Base-by-base conservation (phyloP, 2,888 invertebrate species). In the Rhingia rostrata region DNA sequence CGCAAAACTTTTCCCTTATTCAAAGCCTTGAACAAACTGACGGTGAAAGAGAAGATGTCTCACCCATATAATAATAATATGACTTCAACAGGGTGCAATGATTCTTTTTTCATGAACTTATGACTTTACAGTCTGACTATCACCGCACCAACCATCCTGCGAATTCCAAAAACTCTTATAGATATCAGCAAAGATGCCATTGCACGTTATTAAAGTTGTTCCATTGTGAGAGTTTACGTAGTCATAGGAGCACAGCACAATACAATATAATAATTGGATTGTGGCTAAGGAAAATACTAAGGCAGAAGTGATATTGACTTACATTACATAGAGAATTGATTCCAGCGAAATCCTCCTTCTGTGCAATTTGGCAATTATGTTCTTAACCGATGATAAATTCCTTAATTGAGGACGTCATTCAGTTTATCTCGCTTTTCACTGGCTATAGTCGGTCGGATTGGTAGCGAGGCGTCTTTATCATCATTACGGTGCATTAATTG, bases 121-220 rank as follows among this genome's bases (percentile, higher is more conserved):
- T 14, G 67, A 78, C 67, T 77, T 70, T 22, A 47, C 61, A 73
- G 75, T 58, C 45, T 35, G 58, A 39, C 61, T n/a, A 4, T 14
- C n/a, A 9, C 30, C 45, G 45, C 54, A n/a, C 56, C 51, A 54
- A 9, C 5, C 30, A 14, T 4, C 7, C 9, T 37, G 10, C 9
- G 3, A 39, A 53, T 39, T 66, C 43, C 22, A 56, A 49, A 41
- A 67, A 43, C 63, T 10, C 4, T 22, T 49, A 64, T 75, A 69
- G 53, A 60, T 70, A 45, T 63, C 69, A 39, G 10, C 10, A 33
- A 43, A 45, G 69, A 14, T 63, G 7, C 12, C 67, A 56, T 43
- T 78, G 77, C 72, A 72, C 70, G 70, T 77, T 72, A 77, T 77
- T 82, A 72, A 72, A 77, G 64, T 58, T 72, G 54, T 45, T 77